Evolutionary conservation across 2,113 vertebrate species (phyloP), one percentile per base, ranked within the genome.

Genomic region (Eclectus roratus): DNA sequence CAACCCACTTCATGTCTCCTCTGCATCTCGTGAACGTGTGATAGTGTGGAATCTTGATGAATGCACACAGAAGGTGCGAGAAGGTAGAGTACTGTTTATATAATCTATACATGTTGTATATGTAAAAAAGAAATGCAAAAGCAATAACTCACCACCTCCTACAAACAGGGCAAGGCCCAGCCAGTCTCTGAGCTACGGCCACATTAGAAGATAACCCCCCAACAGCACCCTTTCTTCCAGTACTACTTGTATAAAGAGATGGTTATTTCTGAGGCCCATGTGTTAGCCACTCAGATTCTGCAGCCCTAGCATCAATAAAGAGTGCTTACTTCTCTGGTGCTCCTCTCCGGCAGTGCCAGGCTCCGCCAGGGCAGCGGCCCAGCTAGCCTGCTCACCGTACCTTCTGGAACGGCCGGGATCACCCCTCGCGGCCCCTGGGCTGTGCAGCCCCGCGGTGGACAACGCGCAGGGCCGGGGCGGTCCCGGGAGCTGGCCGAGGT

Each of bases 1-100:
- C 63, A 66, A 55, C 23, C 98, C 98, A 1, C 92, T 95, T 37
- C 94, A 98, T 10, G 63, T 99, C 55, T 99, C 99, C 58, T 99
- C 99, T 56, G 98, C 99, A n/a, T 99, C 99, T 49, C 73, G 31
- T 53, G 99, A 99, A 52, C 93, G 78, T 44, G 87, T 99, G 27
- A 98, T 99, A 21, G 78, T 98, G 46, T 99, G 99, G 99, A 96
- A 98, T 86, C 89, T 99, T 82, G 97, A 98, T 8, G 85, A 94
- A 27, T 99, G 99, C 79, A 93, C 85, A 31, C 93, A 80, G 87
- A 97, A 95, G 77, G 87, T 77, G 23, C 88, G 94, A 66, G 87
- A 98, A 94, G 99, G 99, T 99, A 93, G 93, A 21, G 37, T 37
- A 29, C 33, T 43, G 6, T 64, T 60, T 83, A n/a, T 68, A 10